These are phyloP conservation scores for Caenorhabditis parvicauda DNA, from an alignment of 2,888 invertebrate species.

Conservation along the genomic window DNA sequence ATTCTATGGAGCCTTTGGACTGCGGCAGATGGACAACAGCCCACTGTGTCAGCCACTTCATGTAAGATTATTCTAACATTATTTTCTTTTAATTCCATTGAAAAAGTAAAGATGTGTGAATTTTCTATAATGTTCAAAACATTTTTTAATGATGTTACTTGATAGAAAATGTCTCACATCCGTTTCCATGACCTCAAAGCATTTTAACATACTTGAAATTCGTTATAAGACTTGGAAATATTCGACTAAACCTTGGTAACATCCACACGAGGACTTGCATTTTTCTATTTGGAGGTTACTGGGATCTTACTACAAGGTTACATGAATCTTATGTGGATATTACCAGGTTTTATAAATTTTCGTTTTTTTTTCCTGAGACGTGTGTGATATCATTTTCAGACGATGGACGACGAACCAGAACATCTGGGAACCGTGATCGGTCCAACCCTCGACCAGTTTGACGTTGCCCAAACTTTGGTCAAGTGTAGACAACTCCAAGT, in stretches of 20 bases:
- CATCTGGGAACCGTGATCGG: slow-evolving; percentile 46
- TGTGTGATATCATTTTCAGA: background rate
- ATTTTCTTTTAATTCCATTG: background rate
- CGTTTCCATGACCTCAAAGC: background rate
- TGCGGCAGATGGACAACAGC: slow-evolving; percentile 65
- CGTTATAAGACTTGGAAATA: no score
- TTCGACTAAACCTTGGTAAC: no score
- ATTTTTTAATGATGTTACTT: background rate
- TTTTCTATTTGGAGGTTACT: no score
- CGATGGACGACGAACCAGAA: slow-evolving; percentile 4
- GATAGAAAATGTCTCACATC: background rate
- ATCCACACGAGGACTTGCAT: no score
- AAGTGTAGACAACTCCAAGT: slow-evolving; percentile 43
- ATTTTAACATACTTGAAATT: no score
- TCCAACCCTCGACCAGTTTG: slow-evolving; percentile 37
- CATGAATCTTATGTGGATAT: no score
- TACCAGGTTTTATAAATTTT: no score
- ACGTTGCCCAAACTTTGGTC: slow-evolving; percentile 40
- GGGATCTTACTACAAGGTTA: no score
- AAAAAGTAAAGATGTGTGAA: background rate
- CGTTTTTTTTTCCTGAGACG: background rate
- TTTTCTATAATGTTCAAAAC: background rate
- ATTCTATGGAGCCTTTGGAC: slow-evolving; percentile 72
- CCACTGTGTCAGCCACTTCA: slow-evolving; percentile 49
- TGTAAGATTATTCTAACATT: no score